Evolutionary conservation across 2,113 vertebrate species (phyloP).

Genomic region (Melozone crissalis): DNA sequence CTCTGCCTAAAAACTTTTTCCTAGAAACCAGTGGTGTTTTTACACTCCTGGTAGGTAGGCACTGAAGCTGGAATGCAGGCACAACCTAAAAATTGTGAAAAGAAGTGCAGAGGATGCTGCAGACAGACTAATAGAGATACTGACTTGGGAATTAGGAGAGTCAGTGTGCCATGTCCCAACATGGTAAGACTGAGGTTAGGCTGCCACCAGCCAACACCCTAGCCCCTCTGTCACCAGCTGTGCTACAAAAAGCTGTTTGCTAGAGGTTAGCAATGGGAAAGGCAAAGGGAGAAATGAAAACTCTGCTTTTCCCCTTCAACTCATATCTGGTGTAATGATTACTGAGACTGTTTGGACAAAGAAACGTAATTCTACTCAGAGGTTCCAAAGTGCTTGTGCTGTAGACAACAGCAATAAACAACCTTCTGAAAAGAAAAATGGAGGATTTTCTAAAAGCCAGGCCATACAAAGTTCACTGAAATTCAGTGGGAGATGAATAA

Average conservation of each 20-base stretch:
- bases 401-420: background rate
- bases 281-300: background rate
- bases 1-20: background rate
- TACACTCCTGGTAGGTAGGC: fast-evolving
- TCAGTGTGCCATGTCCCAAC: background rate
- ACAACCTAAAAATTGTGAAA: background rate
- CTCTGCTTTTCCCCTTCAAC: background rate
- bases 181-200: background rate
- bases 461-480: background rate
- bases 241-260: background rate
- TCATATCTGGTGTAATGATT: background rate
- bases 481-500: background rate
- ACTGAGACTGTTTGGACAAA: background rate
- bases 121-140: background rate
- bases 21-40: background rate
- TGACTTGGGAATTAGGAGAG: background rate
- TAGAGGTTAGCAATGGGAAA: background rate
- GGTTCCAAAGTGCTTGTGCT: background rate
- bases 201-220: background rate
- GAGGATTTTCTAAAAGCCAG: background rate
- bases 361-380: background rate
- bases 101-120: background rate
- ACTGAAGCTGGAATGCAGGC: background rate
- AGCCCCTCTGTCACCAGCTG: background rate
- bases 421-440: background rate